Conservation (phyloP, 2,797 vertebrate species). For the Caiman crocodilus region DNA sequence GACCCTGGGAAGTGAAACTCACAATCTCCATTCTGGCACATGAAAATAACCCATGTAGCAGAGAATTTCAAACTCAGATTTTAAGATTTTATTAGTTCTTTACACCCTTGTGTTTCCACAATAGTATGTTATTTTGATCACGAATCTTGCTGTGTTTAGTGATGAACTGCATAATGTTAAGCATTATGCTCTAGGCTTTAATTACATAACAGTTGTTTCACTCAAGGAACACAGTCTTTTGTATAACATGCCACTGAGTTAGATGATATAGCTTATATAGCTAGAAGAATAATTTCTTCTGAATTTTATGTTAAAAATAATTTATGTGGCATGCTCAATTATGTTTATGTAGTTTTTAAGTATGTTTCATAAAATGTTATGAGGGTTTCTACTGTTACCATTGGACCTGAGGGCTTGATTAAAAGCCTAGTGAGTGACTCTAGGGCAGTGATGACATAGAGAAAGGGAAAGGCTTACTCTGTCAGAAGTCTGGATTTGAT, state of each 20-base stretch:
- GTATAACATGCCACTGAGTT: rapidly evolving
- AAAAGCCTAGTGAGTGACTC: background rate
- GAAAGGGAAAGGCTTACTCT: background rate
- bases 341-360: background rate
- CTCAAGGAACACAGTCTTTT: background rate
- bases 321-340: background rate
- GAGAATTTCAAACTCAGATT: background rate
- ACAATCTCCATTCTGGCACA: background rate
- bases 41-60: rapidly evolving
- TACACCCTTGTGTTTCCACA: background rate
- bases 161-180: background rate
- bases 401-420: constrained; percentile 8
- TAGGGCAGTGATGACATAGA: background rate
- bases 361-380: background rate
- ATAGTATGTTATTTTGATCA: background rate
- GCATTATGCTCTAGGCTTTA: background rate
- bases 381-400: background rate
- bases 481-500: background rate
- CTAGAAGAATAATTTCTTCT: background rate
- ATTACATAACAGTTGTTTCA: background rate
- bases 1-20: background rate
- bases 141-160: background rate
- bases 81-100: background rate
- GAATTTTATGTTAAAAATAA: background rate
- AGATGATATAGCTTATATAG: background rate